Base-by-base conservation (phyloP, 2,888 invertebrate species). In the Elegia similella region DNA sequence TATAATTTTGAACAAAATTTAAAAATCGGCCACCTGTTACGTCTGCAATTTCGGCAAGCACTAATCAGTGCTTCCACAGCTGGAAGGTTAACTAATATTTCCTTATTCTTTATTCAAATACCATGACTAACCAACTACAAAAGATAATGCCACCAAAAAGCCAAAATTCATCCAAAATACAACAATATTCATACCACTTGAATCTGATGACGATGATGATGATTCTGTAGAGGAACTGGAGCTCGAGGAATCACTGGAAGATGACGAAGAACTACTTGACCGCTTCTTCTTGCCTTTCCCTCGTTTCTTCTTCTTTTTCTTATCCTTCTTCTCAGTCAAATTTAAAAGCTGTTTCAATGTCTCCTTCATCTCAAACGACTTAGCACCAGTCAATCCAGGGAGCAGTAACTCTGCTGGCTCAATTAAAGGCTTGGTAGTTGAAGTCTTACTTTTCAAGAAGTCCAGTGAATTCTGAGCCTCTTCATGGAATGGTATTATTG, bases 401-500 rank as follows among this genome's bases (percentile, higher is more conserved):
- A 95, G 77, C 12, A 94, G 74, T 30, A 94, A 76, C 72, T 94
- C 94, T 7, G 92, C 91, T 0, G 94, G 94, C 73, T 94, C 94
- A 62, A 94, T 94, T 64, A 95, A 77, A 62, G 94, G 94, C 65
- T 94, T 94, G 0, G 84, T 73, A 0, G 87, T 80, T 29, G 91
- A 88, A 10, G 85, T 86, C 75, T 96, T 96, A 57, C 94, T 94
- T 75, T 96, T 96, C 60, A 97, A 89, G 69, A 95, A 96, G 69
- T 96, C 96, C 63, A 97, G 88, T 0, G 96, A 96, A 72, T 95
- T 95, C 71, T 95, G 95, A 0, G 97, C 97, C 77, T 97, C 97
- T 69, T 96, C 96, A 80, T 97, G 97, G 78, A 95, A 96, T 0
- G 97, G 97, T 74, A 96, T 95, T 53, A 97, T 95, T 6, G 94